Percentiles rank a stretch among this genome's conserved stretches.
Evolutionary conservation across 2,888 invertebrate genomes (phyloP).

Genomic region (Drosophila paucipuncta): DNA sequence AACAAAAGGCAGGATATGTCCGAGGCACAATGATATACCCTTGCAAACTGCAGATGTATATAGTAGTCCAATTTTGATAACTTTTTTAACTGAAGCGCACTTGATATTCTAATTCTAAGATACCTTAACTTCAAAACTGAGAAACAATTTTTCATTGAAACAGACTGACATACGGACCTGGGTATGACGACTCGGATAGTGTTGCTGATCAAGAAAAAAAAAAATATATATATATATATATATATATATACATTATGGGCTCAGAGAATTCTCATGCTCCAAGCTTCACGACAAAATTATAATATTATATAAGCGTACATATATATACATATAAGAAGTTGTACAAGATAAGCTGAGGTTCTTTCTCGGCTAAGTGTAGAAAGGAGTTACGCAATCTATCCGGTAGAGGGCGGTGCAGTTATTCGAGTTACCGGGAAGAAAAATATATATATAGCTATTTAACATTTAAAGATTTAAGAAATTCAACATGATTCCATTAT

Average conservation of each 20-base stretch:
- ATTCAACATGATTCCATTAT: slow-evolving; percentile 1
- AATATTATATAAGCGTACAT: no score
- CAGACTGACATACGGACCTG: not conserved
- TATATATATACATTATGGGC: not conserved
- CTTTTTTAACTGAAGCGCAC: not conserved
- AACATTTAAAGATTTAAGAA: slow-evolving; percentile 1
- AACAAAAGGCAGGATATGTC: not conserved
- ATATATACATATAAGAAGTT: not conserved
- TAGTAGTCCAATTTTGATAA: not conserved
- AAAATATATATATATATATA: no score
- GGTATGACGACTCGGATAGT: not conserved
- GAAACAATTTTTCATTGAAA: not conserved
- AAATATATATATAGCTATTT: not conserved
- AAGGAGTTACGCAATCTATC: not conserved
- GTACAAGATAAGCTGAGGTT: slow-evolving; percentile 26
- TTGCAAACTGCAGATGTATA: not conserved
- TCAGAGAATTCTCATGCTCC: not conserved
- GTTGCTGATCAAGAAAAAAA: not conserved
- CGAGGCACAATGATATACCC: not conserved
- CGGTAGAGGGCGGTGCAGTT: slow-evolving; percentile 30
- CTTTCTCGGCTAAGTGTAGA: slow-evolving; percentile 47
- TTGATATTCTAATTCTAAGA: not conserved
- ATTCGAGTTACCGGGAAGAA: not conserved
- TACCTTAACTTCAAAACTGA: not conserved
- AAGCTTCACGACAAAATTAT: not conserved